phyloP scores from a whole-genome alignment of 2,888 invertebrate genomes.

The Pegoplata infirma region DNA sequence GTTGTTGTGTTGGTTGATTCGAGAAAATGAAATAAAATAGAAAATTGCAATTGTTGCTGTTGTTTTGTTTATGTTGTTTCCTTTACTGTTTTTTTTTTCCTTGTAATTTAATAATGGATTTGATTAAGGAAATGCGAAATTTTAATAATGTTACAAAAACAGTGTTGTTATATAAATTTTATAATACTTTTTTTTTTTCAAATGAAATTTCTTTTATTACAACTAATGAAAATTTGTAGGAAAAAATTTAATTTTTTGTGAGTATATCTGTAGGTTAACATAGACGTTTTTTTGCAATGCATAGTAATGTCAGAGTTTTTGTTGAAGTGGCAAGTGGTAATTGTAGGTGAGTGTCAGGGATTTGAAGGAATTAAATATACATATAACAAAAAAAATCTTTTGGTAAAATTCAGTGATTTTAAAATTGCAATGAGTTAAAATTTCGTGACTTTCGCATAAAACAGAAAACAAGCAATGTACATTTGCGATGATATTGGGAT shows the following conservation, averaged over 20 bases:
- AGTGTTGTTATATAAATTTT: conserved; percentile 1
- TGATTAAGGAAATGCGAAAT: conserved; percentile 57
- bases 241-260: not conserved
- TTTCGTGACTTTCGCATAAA: too few relatives aligned
- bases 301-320: not conserved
- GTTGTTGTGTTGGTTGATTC: conserved; percentile 25
- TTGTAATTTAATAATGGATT: conserved; percentile 56
- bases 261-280: not conserved
- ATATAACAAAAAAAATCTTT: too few relatives aligned
- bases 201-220: conserved; percentile 5
- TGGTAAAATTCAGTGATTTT: too few relatives aligned
- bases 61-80: not conserved
- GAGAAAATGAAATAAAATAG: conserved; percentile 15
- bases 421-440: too few relatives aligned
- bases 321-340: not conserved
- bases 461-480: too few relatives aligned
- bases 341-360: not conserved
- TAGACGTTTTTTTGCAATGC: not conserved
- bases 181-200: not conserved
- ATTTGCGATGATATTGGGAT: too few relatives aligned
- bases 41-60: conserved; percentile 27
- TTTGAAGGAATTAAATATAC: too few relatives aligned
- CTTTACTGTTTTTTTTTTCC: not conserved
- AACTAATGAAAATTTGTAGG: not conserved
- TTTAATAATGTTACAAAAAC: conserved; percentile 29